These are phyloP conservation scores for Nothocercus julius DNA, from an alignment of 2,113 vertebrate species.

Conservation along the genomic window DNA sequence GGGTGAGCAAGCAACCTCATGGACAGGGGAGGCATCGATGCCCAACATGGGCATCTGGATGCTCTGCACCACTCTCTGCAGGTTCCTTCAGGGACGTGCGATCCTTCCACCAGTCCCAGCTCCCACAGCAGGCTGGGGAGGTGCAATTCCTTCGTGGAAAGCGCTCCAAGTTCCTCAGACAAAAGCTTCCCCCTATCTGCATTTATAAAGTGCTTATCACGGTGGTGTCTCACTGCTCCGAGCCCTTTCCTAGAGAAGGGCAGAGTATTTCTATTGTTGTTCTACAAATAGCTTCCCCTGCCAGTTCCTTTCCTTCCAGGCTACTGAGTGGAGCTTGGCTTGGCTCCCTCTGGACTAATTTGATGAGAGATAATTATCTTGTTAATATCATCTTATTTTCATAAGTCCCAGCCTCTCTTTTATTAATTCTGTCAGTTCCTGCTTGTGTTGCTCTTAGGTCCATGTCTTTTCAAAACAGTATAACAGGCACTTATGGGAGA, in stretches of 20 bases:
- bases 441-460: conserved; percentile 56
- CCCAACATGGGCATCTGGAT: neutral
- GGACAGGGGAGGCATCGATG: neutral
- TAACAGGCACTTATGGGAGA: conserved; percentile 45
- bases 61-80: neutral
- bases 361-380: conserved; percentile 74
- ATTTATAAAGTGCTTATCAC: conserved; percentile 18
- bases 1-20: neutral
- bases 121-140: neutral
- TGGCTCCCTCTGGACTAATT: conserved; percentile 69
- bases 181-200: conserved; percentile 18
- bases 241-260: conserved; percentile 56
- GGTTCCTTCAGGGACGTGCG: accelerated
- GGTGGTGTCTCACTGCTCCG: neutral
- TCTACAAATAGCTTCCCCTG: conserved; percentile 65
- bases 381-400: conserved; percentile 74
- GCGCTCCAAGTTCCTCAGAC: neutral
- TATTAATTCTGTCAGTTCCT: conserved; percentile 69
- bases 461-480: conserved; percentile 46
- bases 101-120: neutral
- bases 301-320: conserved; percentile 68
- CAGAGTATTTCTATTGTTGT: conserved; percentile 59
- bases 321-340: conserved; percentile 59
- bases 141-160: neutral
- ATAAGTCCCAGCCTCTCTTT: conserved; percentile 66